A percentile compares a stretch with the other conserved stretches of the same genome.
phyloP scores from a whole-genome alignment of 2,888 invertebrate genomes.

The Metalampra italica region DNA sequence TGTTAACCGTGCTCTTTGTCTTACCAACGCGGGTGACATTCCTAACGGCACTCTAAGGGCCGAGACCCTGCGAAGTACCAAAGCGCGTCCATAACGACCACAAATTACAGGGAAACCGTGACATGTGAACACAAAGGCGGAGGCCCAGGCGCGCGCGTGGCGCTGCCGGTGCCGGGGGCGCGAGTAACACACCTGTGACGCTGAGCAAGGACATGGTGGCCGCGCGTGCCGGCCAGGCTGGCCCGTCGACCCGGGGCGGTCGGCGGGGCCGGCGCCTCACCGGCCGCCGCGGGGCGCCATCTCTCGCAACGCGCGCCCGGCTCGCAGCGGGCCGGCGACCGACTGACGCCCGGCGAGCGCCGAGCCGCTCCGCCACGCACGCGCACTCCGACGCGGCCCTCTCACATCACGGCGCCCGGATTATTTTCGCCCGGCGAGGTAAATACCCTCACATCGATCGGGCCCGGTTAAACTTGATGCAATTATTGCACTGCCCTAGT shows the following conservation, averaged over 20 bases:
- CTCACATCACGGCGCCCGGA: slow-evolving; percentile 76
- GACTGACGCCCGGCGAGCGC: slow-evolving; percentile 50
- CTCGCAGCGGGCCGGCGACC: slow-evolving; percentile 70
- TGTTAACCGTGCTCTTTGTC: background rate
- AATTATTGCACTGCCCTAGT: slow-evolving; percentile 76
- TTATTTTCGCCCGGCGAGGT: slow-evolving; percentile 77
- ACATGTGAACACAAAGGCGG: slow-evolving; percentile 41
- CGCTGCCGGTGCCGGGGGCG: too few relatives aligned
- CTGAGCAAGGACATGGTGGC: slow-evolving; percentile 78
- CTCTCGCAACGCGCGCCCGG: slow-evolving; percentile 65
- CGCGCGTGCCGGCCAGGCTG: slow-evolving; percentile 58
- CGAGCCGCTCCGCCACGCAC: slow-evolving; percentile 27
- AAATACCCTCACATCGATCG: slow-evolving; percentile 79
- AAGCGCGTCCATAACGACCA: slow-evolving; percentile 52
- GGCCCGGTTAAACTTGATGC: slow-evolving; percentile 74
- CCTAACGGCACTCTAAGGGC: background rate
- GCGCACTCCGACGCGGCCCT: slow-evolving; percentile 30
- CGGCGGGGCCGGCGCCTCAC: slow-evolving; percentile 78
- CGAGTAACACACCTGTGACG: slow-evolving; percentile 76
- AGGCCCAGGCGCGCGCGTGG: slow-evolving; percentile 67
- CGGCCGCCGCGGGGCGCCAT: slow-evolving; percentile 77
- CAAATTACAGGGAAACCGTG: slow-evolving; percentile 40
- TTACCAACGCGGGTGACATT: background rate
- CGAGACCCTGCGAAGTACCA: slow-evolving; percentile 39
- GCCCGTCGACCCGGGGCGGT: slow-evolving; percentile 77